A percentile compares a stretch with the other conserved stretches of the same genome.
These are phyloP conservation scores for Drosophila tsacasi DNA, from an alignment of 1,140 invertebrate genomes.

Conservation along the genomic window DNA sequence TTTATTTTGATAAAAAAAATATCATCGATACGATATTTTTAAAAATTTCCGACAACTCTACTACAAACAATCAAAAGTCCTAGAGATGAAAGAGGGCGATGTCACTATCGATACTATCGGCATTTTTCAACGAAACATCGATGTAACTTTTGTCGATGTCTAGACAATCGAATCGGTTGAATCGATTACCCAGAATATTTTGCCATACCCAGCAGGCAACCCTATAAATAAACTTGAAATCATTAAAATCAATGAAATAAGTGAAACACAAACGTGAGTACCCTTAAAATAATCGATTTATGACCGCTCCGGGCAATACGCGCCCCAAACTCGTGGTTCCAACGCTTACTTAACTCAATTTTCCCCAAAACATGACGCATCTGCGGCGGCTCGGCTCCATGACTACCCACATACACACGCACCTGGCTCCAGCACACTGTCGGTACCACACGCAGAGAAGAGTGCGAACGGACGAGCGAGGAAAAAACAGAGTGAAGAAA, in stretches of 20 bases:
- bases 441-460: slow-evolving; percentile 43
- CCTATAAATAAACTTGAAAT: slow-evolving; percentile 45
- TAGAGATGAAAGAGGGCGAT: neutral
- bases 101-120: neutral
- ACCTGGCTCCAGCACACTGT: slow-evolving; percentile 44
- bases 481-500: slow-evolving; percentile 14
- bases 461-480: slow-evolving; percentile 14
- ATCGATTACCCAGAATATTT: too few relatives aligned
- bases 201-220: neutral
- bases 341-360: slow-evolving; percentile 64
- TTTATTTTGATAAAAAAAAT: too few relatives aligned
- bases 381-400: slow-evolving; percentile 66
- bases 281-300: slow-evolving; percentile 42
- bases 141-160: neutral
- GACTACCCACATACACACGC: slow-evolving; percentile 48
- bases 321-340: slow-evolving; percentile 3
- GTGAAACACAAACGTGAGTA: slow-evolving; percentile 56
- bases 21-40: too few relatives aligned
- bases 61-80: slow-evolving; percentile 25
- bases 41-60: too few relatives aligned
- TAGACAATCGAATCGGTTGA: too few relatives aligned
- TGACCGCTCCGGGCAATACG: neutral
- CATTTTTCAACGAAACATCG: neutral
- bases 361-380: slow-evolving; percentile 80
- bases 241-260: slow-evolving; percentile 66